Evolutionary conservation across 2,113 vertebrate genomes (phyloP), one percentile per base, ranked within the genome.

Genomic region (Pseudolaguvia tuberculata): DNA sequence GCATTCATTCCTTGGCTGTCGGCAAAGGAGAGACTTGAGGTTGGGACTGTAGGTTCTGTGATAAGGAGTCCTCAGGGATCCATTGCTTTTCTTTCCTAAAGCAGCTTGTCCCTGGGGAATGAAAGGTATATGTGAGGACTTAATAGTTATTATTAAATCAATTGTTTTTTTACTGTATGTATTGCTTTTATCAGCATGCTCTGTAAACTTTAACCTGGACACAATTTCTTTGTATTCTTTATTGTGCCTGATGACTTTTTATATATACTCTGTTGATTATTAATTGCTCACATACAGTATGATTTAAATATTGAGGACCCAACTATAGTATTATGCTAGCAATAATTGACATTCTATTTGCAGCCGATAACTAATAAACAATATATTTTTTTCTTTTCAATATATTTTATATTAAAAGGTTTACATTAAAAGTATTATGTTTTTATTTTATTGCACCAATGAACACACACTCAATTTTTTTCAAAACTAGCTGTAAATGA

Each of bases 401-500:
- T n/a, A n/a, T n/a, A n/a, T n/a, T n/a, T n/a, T n/a, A n/a, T n/a
- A n/a, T n/a, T n/a, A n/a, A n/a, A n/a, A n/a, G n/a, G n/a, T n/a
- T n/a, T n/a, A n/a, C n/a, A n/a, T n/a, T n/a, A n/a, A 35, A 35
- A 6, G 6, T 4, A 35, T 6, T 35, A 35, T 4, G 31, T 35
- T 35, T 35, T 35, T 35, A 35, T 35, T 35, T 35, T 35, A 35
- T 35, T 35, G 31, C 31, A 4, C 31, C 31, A 6, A 6, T 35
- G 6, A 35, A 35, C 31, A 35, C 31, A 35, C 31, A 35, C 31
- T 35, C 3, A 23, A 56, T 35, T 47, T 80, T 2, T 2, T 81
- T 29, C 17, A 75, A 2, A 11, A 13, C 39, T 52, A 73, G 45
- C 71, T 78, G 58, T 13, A 75, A n/a, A 45, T 48, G 52, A 21